Percentiles rank a stretch among this genome's conserved stretches.
Evolutionary conservation across 92 coral and sea anemone species (phyloP).

Genomic region (Virgularia gustaviana): DNA sequence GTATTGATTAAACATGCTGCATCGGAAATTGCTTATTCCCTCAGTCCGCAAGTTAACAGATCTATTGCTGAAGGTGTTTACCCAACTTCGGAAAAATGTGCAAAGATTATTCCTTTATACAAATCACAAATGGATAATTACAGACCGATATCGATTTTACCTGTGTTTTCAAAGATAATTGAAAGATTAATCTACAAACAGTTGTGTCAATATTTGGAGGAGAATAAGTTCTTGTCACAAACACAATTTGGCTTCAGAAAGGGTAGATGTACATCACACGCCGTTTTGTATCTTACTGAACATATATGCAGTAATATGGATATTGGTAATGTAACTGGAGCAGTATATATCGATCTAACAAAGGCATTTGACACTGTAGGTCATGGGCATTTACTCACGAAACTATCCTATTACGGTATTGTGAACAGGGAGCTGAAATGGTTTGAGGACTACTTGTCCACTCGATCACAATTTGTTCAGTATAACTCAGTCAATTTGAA

Average conservation of each 20-base stretch:
- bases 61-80: not conserved
- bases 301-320: no score
- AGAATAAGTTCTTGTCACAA: slow-evolving; percentile 1
- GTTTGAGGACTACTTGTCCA: not conserved
- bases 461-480: slow-evolving; percentile 9
- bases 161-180: not conserved
- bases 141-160: no score
- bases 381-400: slow-evolving; percentile 9
- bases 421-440: slow-evolving; percentile 13
- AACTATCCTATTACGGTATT: slow-evolving; percentile 5
- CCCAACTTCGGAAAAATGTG: no score
- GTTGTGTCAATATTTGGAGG: not conserved
- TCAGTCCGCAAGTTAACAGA: not conserved
- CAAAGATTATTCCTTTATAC: no score
- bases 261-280: not conserved
- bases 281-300: no score
- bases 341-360: no score
- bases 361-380: slow-evolving; percentile 8
- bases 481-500: not conserved
- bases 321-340: no score
- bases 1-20: slow-evolving; percentile 2
- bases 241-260: not conserved
- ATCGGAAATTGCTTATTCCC: no score
- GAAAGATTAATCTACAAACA: not conserved
- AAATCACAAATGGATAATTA: no score